Base-by-base conservation (phyloP, 2,888 invertebrate genomes). In the Hyposoter didymator region DNA sequence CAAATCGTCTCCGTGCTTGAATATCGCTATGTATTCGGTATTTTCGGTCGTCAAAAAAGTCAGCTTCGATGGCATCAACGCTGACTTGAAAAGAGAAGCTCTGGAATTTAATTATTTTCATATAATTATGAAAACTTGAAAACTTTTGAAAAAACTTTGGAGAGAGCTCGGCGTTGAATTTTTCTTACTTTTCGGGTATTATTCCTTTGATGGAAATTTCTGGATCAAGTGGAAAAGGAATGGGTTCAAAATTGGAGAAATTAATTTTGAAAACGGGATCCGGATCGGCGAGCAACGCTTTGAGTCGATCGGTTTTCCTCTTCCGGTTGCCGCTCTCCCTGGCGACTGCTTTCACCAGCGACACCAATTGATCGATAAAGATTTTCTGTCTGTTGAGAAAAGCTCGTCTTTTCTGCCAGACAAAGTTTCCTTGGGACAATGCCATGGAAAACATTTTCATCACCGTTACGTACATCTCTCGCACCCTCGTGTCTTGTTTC, bases 1-100 rank as follows among this genome's bases (percentile, higher is more conserved):
- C 75, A 99, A 94, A 93, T 99, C 99, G 94, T 99, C 99, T 1
- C 99, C 99, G 90, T 99, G 97, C 94, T 99, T 99, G 94, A 99
- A 99, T 86, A 99, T 99, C 0, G 99, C 98, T 19, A 98, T 97
- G 94, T 99, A 99, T 91, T 98, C 97, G 49, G 96, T 95, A 55
- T 97, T 97, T 83, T 97, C 96, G 0, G 96, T 96, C 0, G 98
- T 98, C 17, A 97, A 94, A 93, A 99, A 99, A 0, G 98, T 97
- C 69, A 99, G 94, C 92, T 96, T 96, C 17, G 98, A 98, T 2
- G 99, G 99, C 98, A 99, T 99, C 79, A 99, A 95, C 0, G 98
- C 98, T 47, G 99, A 99, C 94, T 99, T 99, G 94, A 99, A 99
- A 0, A 99, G 95, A 67, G 97, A 97, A 0, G 99, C 98, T 90